A percentile compares a stretch with the other conserved stretches of the same genome.
These are phyloP conservation scores for Actenoides lindsayi DNA, from an alignment of 2,113 vertebrate genomes.

Conservation along the genomic window DNA sequence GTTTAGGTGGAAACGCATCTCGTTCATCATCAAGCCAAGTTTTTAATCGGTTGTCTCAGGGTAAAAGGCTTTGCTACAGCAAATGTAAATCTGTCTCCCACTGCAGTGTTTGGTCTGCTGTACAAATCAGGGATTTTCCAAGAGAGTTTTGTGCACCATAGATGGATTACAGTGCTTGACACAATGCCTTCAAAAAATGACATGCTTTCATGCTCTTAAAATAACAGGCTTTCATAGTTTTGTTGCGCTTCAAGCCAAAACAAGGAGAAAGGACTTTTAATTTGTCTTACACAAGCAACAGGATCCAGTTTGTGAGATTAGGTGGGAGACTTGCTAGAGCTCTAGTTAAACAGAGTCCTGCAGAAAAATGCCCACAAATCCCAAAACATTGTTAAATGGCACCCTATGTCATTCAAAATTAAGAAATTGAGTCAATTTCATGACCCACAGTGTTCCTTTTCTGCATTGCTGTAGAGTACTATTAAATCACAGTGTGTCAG, in stretches of 20 bases:
- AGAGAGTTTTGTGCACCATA: not conserved
- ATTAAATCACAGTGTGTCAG: not conserved
- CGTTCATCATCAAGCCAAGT: not conserved
- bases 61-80: constrained; percentile 4
- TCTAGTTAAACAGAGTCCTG: not conserved
- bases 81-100: not conserved
- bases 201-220: not conserved
- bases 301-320: not conserved
- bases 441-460: not conserved
- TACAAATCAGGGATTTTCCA: constrained; percentile 10
- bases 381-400: not conserved
- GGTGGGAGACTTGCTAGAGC: not conserved
- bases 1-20: not conserved
- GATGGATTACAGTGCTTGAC: not conserved
- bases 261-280: not conserved
- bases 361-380: not conserved
- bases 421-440: not conserved
- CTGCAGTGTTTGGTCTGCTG: not conserved
- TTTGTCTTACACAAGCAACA: not conserved
- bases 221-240: not conserved
- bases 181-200: constrained; percentile 16
- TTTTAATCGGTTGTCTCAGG: not conserved
- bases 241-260: not conserved
- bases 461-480: too few relatives aligned
- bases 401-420: not conserved